Conservation (phyloP, 1,140 invertebrate genomes). For the Lineus longissimus region DNA sequence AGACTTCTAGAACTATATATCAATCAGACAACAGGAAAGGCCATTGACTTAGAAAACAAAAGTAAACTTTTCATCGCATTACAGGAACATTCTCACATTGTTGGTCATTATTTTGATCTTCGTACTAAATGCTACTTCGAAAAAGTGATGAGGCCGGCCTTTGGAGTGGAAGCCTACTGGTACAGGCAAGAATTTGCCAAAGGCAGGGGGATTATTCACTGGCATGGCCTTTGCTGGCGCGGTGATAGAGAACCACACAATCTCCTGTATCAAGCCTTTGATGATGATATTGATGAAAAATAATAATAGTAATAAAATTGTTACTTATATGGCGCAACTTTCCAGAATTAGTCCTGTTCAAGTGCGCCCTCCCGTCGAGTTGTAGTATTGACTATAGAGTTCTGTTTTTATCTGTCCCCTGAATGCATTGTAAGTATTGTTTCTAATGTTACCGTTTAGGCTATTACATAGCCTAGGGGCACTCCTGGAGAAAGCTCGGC, state of each 20-base stretch:
- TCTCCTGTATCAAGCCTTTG: constrained; percentile 23
- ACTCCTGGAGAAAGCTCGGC: no score
- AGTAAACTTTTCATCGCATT: background rate
- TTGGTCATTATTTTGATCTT: constrained; percentile 22
- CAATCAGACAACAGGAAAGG: background rate
- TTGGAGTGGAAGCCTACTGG: constrained; percentile 23
- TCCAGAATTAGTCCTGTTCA: constrained; percentile 7
- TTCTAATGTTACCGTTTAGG: no score
- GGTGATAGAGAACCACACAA: constrained; percentile 25
- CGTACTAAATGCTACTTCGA: constrained; percentile 17
- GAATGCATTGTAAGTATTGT: no score
- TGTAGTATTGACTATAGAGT: no score
- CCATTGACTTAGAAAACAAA: constrained; percentile 1
- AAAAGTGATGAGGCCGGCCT: constrained; percentile 5
- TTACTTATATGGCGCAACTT: constrained; percentile 6
- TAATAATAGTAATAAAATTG: no score
- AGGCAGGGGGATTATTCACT: constrained; percentile 22
- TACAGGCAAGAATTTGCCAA: constrained; percentile 26
- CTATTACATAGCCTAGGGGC: no score
- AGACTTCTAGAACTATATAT: background rate
- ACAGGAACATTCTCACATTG: background rate
- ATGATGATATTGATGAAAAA: constrained; percentile 15
- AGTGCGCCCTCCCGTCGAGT: constrained; percentile 16
- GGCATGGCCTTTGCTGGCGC: constrained; percentile 23
- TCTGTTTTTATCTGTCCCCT: no score